Evolutionary conservation across 2,113 vertebrate species (phyloP), one percentile per base, ranked within the genome.

Genomic region (Bufo gargarizans): DNA sequence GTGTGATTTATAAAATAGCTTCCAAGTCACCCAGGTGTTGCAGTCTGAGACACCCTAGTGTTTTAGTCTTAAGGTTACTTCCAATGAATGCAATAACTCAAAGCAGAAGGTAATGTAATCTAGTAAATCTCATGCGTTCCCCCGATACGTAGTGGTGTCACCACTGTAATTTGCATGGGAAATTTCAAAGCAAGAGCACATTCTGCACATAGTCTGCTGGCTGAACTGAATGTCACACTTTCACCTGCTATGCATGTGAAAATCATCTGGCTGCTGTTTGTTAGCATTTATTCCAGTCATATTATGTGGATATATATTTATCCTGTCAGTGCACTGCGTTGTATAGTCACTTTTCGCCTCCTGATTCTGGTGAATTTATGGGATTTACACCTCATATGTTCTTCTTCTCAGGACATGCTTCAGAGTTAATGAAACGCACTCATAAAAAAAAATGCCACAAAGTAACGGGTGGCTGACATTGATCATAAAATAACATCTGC

Each of bases 21-120:
- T 89, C 82, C 87, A 89, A 89, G 43, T 89, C 81, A 89, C 59
- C 87, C 87, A 89, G 87, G 87, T 89, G 87, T 89, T 89, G 77
- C 87, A 77, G 87, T 55, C 81, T 78, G 59, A 89, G 82, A 89
- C 82, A 89, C 87, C 81, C 87, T 69, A 84, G 87, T 84, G 87
- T 84, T 84, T 84, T 69, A 47, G 81, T 84, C 67, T 77, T 84
- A 89, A 78, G 72, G 87, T 83, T 89, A 78, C 76, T 78, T 89
- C 82, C 87, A 89, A 84, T 89, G 82, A 84, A 89, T 67, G 72
- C 87, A 84, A 84, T 89, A 89, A 89, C 59, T 89, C 82, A 89
- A 77, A 89, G 82, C 87, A 89, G 87, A 89, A 89, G 87, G 87
- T 89, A 89, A 89, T 89, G 87, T 84, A 89, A 89, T 89, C 87